A percentile compares a stretch with the other conserved stretches of the same genome.
These are phyloP conservation scores for Takifugu rubripes DNA, from an alignment of 2,797 vertebrate species.

Conservation along the genomic window DNA sequence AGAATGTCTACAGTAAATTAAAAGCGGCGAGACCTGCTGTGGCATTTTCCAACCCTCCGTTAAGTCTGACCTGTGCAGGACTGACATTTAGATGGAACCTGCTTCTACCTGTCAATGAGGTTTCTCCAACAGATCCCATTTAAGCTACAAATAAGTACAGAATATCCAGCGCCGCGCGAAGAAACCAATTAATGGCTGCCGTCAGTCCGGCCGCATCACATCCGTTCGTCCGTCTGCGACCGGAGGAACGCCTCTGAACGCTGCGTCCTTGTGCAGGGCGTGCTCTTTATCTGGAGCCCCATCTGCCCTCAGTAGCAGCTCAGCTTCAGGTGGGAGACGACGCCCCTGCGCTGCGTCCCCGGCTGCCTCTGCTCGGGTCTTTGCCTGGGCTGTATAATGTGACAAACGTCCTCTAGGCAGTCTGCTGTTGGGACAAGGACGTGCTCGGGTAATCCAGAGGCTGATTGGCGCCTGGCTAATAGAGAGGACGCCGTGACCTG, in stretches of 20 bases:
- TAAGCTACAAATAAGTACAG: constrained; percentile 41
- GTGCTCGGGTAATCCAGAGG: constrained; percentile 64
- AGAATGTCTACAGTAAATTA: constrained; percentile 67
- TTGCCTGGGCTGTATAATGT: constrained; percentile 74
- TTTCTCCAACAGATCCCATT: constrained; percentile 51
- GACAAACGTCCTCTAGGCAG: constrained; percentile 69
- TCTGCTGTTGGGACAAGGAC: constrained; percentile 64
- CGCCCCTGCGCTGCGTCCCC: constrained; percentile 52
- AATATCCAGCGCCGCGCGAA: constrained; percentile 27
- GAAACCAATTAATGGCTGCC: constrained; percentile 35
- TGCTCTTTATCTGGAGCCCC: constrained; percentile 44
- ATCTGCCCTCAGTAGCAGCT: constrained; percentile 58
- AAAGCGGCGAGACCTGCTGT: constrained; percentile 62
- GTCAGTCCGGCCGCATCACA: constrained; percentile 13
- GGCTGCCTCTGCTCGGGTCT: constrained; percentile 56
- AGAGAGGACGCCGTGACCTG: constrained; percentile 66
- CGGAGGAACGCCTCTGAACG: constrained; percentile 28
- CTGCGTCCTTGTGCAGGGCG: constrained; percentile 46
- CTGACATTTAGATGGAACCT: constrained; percentile 72
- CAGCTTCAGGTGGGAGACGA: constrained; percentile 55
- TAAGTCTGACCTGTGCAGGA: constrained; percentile 61
- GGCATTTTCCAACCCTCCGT: constrained; percentile 73
- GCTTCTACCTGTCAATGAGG: constrained; percentile 55
- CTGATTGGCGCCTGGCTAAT: constrained; percentile 67
- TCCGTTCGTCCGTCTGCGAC: constrained; percentile 16